Percentiles rank a stretch among this genome's conserved stretches.
Evolutionary conservation across 53 echinoderm and acorn worm species (phyloP).

Genomic region (Henricia sp.): DNA sequence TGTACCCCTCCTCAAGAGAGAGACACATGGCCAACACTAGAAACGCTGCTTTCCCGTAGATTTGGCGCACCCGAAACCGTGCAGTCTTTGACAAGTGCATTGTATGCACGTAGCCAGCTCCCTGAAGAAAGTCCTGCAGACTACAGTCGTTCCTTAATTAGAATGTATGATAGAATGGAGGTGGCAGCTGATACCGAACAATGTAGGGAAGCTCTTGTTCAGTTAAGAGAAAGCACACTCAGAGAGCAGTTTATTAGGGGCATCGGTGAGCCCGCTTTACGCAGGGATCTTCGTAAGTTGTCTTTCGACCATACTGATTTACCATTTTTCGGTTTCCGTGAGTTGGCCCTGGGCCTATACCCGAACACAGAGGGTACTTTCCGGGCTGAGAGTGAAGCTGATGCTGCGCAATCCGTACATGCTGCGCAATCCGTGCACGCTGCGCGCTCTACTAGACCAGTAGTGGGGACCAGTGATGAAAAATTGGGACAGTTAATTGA

Average conservation of each 20-base stretch:
- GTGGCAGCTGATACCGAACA: not conserved
- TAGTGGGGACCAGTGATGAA: too few relatives aligned
- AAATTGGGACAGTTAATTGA: too few relatives aligned
- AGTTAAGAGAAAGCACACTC: slow-evolving; percentile 14
- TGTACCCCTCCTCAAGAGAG: not conserved
- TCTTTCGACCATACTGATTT: not conserved
- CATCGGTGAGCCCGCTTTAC: not conserved
- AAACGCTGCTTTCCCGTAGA: slow-evolving; percentile 4
- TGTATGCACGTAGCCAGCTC: slow-evolving; percentile 19
- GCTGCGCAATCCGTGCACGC: too few relatives aligned
- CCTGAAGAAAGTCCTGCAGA: slow-evolving; percentile 1
- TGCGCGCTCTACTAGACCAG: too few relatives aligned
- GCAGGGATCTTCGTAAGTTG: not conserved
- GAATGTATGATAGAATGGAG: slow-evolving; percentile 20
- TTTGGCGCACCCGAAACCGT: slow-evolving; percentile 24
- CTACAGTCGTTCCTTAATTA: not conserved
- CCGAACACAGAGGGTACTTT: not conserved
- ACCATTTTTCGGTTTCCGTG: not conserved
- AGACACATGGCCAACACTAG: not conserved
- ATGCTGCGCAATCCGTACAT: not conserved
- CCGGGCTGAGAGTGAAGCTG: not conserved
- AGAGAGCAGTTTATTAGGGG: not conserved
- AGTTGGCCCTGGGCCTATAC: slow-evolving; percentile 1
- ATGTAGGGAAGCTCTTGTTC: not conserved
- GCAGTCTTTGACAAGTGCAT: slow-evolving; percentile 30